Conservation (phyloP, 2,797 vertebrate genomes). For the Chaunax sp. region DNA sequence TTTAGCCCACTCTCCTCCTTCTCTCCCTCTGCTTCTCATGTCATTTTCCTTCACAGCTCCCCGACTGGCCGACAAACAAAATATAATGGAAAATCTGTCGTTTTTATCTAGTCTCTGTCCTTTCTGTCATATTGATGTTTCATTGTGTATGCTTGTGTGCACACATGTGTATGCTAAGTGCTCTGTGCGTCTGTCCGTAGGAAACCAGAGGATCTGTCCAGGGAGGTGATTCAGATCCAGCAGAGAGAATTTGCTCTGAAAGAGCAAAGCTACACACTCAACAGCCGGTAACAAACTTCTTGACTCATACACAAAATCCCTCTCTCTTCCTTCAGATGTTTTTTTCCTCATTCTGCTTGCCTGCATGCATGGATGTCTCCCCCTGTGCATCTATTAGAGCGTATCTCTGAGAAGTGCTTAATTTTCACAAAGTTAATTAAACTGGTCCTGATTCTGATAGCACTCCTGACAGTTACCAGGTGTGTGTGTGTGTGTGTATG, state of each 20-base stretch:
- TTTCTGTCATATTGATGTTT: slow-evolving; percentile 59
- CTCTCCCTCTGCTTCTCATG: slow-evolving; percentile 54
- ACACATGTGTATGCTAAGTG: slow-evolving; percentile 32
- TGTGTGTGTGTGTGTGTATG: slow-evolving; percentile 8
- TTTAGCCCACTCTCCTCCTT: slow-evolving; percentile 59
- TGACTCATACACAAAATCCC: slow-evolving; percentile 29
- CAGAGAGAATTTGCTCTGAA: slow-evolving; percentile 91
- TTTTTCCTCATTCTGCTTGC: slow-evolving; percentile 28
- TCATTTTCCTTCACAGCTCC: slow-evolving; percentile 81
- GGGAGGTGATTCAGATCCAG: slow-evolving; percentile 92
- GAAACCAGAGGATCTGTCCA: slow-evolving; percentile 95
- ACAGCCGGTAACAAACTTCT: slow-evolving; percentile 86
- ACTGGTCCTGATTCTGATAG: slow-evolving; percentile 74
- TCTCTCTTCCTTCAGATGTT: slow-evolving; percentile 42
- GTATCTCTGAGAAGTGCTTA: slow-evolving; percentile 76
- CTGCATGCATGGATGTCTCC: slow-evolving; percentile 24
- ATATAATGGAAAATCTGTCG: slow-evolving; percentile 45
- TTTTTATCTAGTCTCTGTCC: slow-evolving; percentile 50
- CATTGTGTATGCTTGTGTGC: not conserved
- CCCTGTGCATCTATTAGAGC: slow-evolving; percentile 66
- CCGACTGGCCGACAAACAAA: slow-evolving; percentile 60
- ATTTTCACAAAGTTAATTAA: slow-evolving; percentile 84
- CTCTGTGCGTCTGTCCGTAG: slow-evolving; percentile 75
- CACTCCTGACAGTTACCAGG: slow-evolving; percentile 59
- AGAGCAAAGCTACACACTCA: slow-evolving; percentile 90